Conservation (phyloP, 2,888 invertebrate species). For the Escarpia spicata region DNA sequence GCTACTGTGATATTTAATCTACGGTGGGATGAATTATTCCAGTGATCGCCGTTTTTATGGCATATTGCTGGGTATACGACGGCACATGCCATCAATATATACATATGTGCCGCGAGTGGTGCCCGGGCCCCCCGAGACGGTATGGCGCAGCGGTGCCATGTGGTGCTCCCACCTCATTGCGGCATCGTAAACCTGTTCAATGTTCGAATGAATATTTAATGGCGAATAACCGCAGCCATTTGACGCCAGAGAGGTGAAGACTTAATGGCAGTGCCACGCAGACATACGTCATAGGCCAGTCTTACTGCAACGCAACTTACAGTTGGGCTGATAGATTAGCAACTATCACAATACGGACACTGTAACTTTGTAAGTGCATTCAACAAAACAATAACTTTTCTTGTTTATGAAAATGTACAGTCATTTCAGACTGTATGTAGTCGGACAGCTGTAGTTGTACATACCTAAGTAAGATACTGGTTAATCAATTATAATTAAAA, state of each 20-base stretch:
- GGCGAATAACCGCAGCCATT: background rate
- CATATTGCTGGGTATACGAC: background rate
- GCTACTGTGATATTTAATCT: slow-evolving; percentile 11
- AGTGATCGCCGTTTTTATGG: background rate
- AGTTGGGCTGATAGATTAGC: too few species aligned
- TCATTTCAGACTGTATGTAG: too few species aligned
- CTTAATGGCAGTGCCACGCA: background rate
- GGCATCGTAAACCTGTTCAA: background rate
- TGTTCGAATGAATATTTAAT: slow-evolving; percentile 16
- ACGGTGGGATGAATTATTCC: background rate
- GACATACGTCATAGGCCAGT: background rate
- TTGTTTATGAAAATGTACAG: too few species aligned
- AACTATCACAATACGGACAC: too few species aligned
- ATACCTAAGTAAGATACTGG: too few species aligned
- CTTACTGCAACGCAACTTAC: background rate
- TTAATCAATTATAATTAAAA: too few species aligned
- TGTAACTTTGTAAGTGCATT: too few species aligned
- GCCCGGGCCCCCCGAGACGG: background rate
- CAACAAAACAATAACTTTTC: too few species aligned
- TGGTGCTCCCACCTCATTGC: background rate
- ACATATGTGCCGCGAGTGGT: background rate
- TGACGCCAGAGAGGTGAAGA: background rate
- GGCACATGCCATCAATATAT: background rate
- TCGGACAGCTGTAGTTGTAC: too few species aligned
- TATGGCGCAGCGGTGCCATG: background rate